phyloP scores from a whole-genome alignment of 1,140 invertebrate genomes.

The Cydia amplana region DNA sequence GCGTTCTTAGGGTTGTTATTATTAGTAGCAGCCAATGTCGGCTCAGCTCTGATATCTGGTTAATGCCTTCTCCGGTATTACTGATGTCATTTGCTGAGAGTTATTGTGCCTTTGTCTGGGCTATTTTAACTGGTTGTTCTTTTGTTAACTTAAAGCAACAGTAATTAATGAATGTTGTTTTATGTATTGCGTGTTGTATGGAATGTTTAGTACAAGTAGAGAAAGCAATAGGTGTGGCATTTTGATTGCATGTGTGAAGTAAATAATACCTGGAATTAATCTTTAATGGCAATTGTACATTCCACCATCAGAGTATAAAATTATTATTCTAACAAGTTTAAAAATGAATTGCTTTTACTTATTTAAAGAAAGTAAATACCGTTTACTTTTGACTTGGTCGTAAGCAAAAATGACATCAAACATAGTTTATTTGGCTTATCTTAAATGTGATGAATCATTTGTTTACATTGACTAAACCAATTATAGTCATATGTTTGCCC shows the following conservation, averaged over 20 bases:
- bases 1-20: slow-evolving; percentile 64
- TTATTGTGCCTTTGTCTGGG: slow-evolving; percentile 34
- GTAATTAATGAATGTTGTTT: slow-evolving; percentile 19
- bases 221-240: neutral
- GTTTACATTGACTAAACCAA: no score
- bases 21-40: slow-evolving; percentile 71
- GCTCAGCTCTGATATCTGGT: slow-evolving; percentile 68
- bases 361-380: no score
- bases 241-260: slow-evolving; percentile 6
- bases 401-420: no score
- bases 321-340: no score
- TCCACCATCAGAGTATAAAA: no score
- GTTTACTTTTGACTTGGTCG: no score
- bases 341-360: no score
- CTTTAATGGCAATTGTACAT: no score
- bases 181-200: slow-evolving; percentile 18
- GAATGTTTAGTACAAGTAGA: neutral
- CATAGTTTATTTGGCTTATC: no score
- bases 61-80: slow-evolving; percentile 47
- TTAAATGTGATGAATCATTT: no score
- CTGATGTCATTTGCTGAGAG: slow-evolving; percentile 50
- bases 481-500: neutral
- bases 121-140: slow-evolving; percentile 26
- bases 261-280: neutral
- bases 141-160: slow-evolving; percentile 12